Evolutionary conservation across 2,113 vertebrate genomes (phyloP).

Genomic region (Gnathonemus longibarbis): DNA sequence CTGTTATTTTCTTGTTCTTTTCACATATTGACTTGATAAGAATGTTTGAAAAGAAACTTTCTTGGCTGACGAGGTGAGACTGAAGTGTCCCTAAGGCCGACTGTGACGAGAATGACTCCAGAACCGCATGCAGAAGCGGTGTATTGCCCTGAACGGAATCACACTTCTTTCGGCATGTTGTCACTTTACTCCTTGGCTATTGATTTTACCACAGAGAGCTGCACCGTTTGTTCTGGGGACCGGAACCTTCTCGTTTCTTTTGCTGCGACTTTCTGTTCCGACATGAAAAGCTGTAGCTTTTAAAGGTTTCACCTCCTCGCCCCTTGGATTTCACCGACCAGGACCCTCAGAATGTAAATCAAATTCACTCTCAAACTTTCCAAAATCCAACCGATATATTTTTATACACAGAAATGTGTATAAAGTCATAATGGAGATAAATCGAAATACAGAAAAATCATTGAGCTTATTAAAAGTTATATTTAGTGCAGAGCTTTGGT

Average conservation of each 20-base stretch:
- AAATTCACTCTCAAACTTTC: background rate
- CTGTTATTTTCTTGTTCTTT: background rate
- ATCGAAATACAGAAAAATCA: background rate
- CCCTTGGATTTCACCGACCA: background rate
- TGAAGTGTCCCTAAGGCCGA: background rate
- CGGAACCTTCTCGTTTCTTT: background rate
- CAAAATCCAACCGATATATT: background rate
- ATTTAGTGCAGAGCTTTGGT: background rate
- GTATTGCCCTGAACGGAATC: background rate
- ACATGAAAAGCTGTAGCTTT: background rate
- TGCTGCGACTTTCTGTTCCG: background rate
- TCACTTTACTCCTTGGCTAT: background rate
- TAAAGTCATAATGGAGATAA: background rate
- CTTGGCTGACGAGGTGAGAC: background rate
- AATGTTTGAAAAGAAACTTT: background rate
- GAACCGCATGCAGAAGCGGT: background rate
- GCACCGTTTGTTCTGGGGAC: background rate
- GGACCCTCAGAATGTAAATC: background rate
- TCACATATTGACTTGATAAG: background rate
- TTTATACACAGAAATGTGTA: background rate
- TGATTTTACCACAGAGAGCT: background rate
- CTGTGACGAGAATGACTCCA: background rate
- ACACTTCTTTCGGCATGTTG: background rate
- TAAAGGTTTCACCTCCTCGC: background rate
- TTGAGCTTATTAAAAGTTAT: background rate